These are phyloP conservation scores for Sisyra nigra DNA, from an alignment of 2,888 invertebrate species.

Conservation along the genomic window DNA sequence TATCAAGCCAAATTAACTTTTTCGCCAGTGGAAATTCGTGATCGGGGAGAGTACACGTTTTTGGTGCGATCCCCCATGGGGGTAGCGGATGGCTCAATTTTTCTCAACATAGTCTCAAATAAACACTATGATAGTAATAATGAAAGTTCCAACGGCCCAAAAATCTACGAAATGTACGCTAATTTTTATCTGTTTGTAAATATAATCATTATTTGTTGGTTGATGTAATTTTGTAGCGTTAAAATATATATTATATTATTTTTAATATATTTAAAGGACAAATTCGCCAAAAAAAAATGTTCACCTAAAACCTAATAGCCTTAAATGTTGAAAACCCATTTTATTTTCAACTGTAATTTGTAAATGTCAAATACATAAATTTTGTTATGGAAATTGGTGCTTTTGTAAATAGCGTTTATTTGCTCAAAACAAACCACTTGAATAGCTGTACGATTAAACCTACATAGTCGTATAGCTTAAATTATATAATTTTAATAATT, in stretches of 20 bases:
- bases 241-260: slow-evolving; percentile 7
- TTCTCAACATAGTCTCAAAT: slow-evolving; percentile 40
- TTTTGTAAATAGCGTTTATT: no score
- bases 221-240: slow-evolving; percentile 5
- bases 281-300: not conserved
- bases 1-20: slow-evolving; percentile 41
- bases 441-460: no score
- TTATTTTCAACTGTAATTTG: not conserved
- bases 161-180: not conserved
- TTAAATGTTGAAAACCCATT: slow-evolving; percentile 2
- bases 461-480: no score
- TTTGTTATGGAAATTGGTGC: no score
- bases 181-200: slow-evolving; percentile 3
- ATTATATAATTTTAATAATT: no score
- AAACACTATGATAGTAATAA: slow-evolving; percentile 21
- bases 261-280: not conserved
- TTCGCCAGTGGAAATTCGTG: slow-evolving; percentile 34
- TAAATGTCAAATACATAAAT: not conserved
- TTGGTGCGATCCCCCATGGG: slow-evolving; percentile 44
- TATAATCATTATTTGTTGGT: slow-evolving; percentile 4
- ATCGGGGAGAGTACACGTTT: slow-evolving; percentile 46
- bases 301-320: not conserved
- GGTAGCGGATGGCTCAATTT: slow-evolving; percentile 42
- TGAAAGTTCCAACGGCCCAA: not conserved
- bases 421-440: no score